Evolutionary conservation across 2,888 invertebrate species (phyloP).

Genomic region (Pasiphila rectangulata): DNA sequence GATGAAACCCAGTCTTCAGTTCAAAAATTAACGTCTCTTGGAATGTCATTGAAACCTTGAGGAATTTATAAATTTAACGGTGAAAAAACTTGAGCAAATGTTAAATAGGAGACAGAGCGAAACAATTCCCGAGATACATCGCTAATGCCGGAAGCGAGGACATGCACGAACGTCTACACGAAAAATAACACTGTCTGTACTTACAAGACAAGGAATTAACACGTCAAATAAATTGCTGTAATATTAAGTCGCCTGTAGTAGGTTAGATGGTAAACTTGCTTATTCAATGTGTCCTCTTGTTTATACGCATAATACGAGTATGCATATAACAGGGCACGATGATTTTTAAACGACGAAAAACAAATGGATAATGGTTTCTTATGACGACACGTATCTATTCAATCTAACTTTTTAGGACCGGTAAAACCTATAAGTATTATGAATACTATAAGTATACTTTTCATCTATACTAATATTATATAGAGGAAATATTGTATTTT

Average conservation of each 20-base stretch:
- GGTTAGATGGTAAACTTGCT: too few relatives aligned
- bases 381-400: too few relatives aligned
- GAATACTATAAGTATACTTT: too few relatives aligned
- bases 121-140: conserved; percentile 24
- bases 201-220: conserved; percentile 11
- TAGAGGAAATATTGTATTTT: too few relatives aligned
- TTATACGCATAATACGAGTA: too few relatives aligned
- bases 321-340: too few relatives aligned
- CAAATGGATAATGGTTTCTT: too few relatives aligned
- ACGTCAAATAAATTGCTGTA: not conserved
- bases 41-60: not conserved
- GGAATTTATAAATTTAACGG: not conserved
- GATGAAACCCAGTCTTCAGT: not conserved
- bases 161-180: conserved; percentile 25
- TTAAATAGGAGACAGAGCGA: conserved; percentile 27
- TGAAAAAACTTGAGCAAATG: conserved; percentile 9
- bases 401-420: too few relatives aligned
- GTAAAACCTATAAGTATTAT: too few relatives aligned
- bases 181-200: conserved; percentile 25
- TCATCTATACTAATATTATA: too few relatives aligned
- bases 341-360: too few relatives aligned
- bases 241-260: not conserved
- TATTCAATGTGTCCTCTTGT: too few relatives aligned
- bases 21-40: not conserved
- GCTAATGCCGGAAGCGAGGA: conserved; percentile 26